Base-by-base conservation (phyloP, 2,888 invertebrate species). In the Diachrysia chrysitis region DNA sequence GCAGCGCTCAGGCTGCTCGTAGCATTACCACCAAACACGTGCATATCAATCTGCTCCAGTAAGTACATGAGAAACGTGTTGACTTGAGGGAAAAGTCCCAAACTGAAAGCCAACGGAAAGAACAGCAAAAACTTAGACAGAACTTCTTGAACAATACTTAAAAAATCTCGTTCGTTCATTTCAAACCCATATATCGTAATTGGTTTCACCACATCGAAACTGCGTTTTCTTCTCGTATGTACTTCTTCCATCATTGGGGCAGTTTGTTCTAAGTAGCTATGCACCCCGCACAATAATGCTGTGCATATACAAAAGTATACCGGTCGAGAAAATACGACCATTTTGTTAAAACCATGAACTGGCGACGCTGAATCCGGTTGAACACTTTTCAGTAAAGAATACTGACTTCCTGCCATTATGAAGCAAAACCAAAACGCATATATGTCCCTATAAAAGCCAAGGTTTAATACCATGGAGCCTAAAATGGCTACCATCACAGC, bases 321-420 rank as follows among this genome's bases (percentile, higher is more conserved):
- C 6, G 99, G 98, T 72, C 99, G 96, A 23, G 98, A 98, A 90
- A 98, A 99, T 42, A 98, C 98, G 46, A 99, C 98, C 83, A 99
- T 97, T 84, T 98, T 97, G 90, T 99, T 99, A 88, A 99, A 99
- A 14, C 99, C 99, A 91, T 99, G 99, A 48, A 99, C 99, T 0
- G 99, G 99, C 2, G 99, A 99, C 0, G 99, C 98, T 0, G 99
- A 99, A 92, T 99, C 99, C 0, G 99, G 99, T 88, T 99, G 99
- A 1, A 99, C 99, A 80, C 99, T 99, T 94, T 99, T 99, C 76
- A 99, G 93, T 78, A 99, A 94, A 0, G 99, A 99, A 92, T 99
- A 99, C 92, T 99, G 99, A 86, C 99, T 99, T 17, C 99, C 98
- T 0, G 99, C 99, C 83, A 99, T 98, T n/a, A 99, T 98, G 83